Conservation (phyloP, 2,113 vertebrate species). For the Cryptotis parvus region DNA sequence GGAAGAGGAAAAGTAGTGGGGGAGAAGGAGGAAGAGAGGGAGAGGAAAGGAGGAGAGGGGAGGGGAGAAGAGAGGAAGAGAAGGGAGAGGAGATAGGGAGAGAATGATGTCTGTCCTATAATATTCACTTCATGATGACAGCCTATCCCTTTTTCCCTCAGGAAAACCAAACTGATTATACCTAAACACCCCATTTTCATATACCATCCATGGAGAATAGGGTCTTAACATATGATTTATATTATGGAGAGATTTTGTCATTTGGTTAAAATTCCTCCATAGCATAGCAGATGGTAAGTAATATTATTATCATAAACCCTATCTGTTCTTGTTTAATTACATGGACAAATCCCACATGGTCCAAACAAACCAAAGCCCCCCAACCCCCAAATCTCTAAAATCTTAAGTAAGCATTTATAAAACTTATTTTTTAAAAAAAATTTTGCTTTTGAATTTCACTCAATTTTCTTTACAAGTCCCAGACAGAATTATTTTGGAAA, state of each 20-base stretch:
- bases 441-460: neutral
- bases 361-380: neutral
- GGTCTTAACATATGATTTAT: neutral
- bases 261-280: too few relatives aligned
- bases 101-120: too few relatives aligned
- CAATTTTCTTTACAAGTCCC: neutral
- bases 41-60: neutral
- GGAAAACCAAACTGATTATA: conserved; percentile 15
- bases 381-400: neutral
- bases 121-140: neutral
- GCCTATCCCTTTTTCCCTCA: neutral
- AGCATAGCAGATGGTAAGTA: neutral
- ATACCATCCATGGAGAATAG: neutral
- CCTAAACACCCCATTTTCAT: neutral
- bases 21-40: too few relatives aligned
- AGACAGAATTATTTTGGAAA: conserved; percentile 41
- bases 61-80: neutral
- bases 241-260: too few relatives aligned
- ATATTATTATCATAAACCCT: neutral
- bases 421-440: conserved; percentile 22
- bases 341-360: neutral
- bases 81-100: too few relatives aligned
- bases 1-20: too few relatives aligned
- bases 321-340: neutral
- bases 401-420: neutral